Base-by-base conservation (phyloP, 2,113 vertebrate species). In the Crotalus horridus region DNA sequence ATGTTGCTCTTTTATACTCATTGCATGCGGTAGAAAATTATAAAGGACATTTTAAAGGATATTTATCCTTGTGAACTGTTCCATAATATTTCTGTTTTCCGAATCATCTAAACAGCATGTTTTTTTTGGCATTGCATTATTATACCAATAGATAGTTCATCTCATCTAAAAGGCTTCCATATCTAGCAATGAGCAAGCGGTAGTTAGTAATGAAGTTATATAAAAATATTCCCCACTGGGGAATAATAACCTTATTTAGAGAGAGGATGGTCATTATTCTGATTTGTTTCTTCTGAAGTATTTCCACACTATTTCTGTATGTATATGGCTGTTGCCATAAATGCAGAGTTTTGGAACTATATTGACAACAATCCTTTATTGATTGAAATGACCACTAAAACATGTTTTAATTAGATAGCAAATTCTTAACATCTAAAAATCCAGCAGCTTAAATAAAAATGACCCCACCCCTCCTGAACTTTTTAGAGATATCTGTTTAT, bases 241-340 rank as follows among this genome's bases (percentile, higher is more conserved):
- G 86, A 92, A 92, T 92, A 69, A 88, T 92, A 92, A 69, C 86
- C 91, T 92, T 92, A 92, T 54, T 69, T 88, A 92, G 91, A 69
- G 58, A 92, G 54, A 74, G 9, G 39, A 88, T 92, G 88, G 91
- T 43, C 86, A 92, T 92, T 88, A 87, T 92, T 92, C 58, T 92
- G 87, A 69, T 74, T 88, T 20, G 91, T 88, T 91, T 92, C 59
- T 74, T 33, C 91, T 69, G 48, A 26, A 92, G 51, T 59, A 88
- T 88, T 74, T 69, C 46, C n/a, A 15, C 86, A 74, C 9, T 87
- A 51, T 61, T 69, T 51, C 58, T 24, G n/a, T 54, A n/a, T 39
- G 23, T 87, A 24, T 64, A 24, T 29, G 59, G 11, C 53, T 20
- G 20, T 69, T 86, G 43, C 55, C 48, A 89, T 89, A 39, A 26